Percentiles rank a stretch among this genome's conserved stretches.
Conservation (phyloP, 2,113 vertebrate species). For the Scortum barcoo region DNA sequence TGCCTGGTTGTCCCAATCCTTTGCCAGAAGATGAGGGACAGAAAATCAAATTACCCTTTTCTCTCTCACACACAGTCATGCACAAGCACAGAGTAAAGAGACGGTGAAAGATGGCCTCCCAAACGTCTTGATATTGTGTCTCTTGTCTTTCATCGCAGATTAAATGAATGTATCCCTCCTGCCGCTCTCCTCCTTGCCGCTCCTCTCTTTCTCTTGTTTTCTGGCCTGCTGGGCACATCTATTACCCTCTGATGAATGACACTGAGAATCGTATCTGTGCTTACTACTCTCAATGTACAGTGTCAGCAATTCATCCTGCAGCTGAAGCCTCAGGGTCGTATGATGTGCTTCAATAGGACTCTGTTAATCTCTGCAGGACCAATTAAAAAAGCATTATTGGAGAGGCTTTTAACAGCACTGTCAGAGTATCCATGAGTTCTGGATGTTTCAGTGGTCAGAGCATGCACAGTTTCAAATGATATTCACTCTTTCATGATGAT, state of each 20-base stretch:
- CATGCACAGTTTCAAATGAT: constrained; percentile 2
- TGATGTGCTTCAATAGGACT: constrained; percentile 50
- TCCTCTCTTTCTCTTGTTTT: constrained; percentile 67
- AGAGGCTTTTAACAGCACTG: constrained; percentile 37
- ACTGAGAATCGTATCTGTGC: constrained; percentile 57
- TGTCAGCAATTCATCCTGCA: constrained; percentile 66
- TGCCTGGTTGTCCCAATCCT: constrained; percentile 44
- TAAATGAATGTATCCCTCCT: constrained; percentile 72
- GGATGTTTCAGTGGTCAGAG: constrained; percentile 4
- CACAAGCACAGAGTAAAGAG: constrained; percentile 60
- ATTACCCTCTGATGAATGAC: constrained; percentile 78
- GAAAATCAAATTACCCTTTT: constrained; percentile 75
- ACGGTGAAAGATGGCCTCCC: constrained; percentile 70
- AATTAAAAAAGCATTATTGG: constrained; percentile 66
- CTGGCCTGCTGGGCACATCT: constrained; percentile 74
- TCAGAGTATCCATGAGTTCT: not conserved
- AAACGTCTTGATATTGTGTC: constrained; percentile 76
- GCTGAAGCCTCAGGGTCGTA: constrained; percentile 44
- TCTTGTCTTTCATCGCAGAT: constrained; percentile 74
- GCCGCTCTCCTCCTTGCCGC: constrained; percentile 26
- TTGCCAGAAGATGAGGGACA: constrained; percentile 56
- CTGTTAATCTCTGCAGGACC: constrained; percentile 59
- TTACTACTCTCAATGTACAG: constrained; percentile 52
- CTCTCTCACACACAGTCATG: constrained; percentile 27
- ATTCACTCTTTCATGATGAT: not conserved